A percentile compares a stretch with the other conserved stretches of the same genome.
phyloP scores from a whole-genome alignment of 1,140 invertebrate species.

The Trichogramma pretiosum region DNA sequence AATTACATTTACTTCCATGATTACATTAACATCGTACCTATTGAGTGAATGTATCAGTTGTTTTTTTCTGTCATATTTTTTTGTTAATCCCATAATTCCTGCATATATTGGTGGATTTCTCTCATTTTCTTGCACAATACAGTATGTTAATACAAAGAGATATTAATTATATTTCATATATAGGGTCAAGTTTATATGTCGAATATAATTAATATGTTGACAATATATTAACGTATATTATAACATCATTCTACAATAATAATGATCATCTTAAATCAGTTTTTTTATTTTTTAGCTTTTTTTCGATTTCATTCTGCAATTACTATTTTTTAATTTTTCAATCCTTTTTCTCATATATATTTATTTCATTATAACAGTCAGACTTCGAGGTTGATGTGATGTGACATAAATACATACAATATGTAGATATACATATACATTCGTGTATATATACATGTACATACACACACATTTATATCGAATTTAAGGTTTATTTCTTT shows the following conservation, averaged over 20 bases:
- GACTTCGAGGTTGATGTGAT: conserved; percentile 16
- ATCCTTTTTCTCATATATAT: not conserved
- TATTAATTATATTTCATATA: conserved; percentile 22
- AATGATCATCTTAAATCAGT: conserved; percentile 5
- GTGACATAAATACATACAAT: too few species aligned
- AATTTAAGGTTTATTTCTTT: conserved; percentile 4
- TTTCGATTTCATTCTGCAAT: not conserved
- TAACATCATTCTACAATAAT: conserved; percentile 18
- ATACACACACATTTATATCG: too few species aligned
- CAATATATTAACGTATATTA: conserved; percentile 19
- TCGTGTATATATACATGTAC: too few species aligned
- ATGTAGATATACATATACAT: too few species aligned
- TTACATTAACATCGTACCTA: too few species aligned
- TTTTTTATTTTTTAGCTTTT: conserved; percentile 5
- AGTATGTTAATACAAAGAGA: conserved; percentile 16
- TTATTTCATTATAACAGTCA: conserved; percentile 9
- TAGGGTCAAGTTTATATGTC: conserved; percentile 9
- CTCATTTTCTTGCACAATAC: not conserved
- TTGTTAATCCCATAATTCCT: conserved; percentile 6
- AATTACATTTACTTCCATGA: not conserved
- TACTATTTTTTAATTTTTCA: not conserved
- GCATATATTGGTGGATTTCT: not conserved
- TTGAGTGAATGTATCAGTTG: too few species aligned
- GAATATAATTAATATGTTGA: conserved; percentile 22
- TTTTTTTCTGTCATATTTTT: conserved; percentile 5